Evolutionary conservation across 2,797 vertebrate species (phyloP).

Genomic region (Eulemur rubriventer): DNA sequence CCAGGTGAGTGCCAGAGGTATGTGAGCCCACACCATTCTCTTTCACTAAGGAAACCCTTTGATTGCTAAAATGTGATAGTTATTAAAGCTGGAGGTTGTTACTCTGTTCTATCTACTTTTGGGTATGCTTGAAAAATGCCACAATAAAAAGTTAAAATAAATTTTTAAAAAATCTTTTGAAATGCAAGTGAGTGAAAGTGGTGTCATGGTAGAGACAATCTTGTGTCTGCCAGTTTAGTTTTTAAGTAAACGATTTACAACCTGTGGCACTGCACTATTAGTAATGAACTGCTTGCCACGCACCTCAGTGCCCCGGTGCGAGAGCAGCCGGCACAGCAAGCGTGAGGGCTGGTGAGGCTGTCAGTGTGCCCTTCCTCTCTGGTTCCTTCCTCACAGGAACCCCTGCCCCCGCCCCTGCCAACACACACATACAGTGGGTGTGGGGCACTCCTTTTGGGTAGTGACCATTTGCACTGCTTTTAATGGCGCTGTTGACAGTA

Average conservation of each 20-base stretch:
- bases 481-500: neutral
- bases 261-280: neutral
- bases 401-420: neutral
- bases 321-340: neutral
- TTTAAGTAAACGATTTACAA: neutral
- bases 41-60: neutral
- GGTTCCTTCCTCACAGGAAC: neutral
- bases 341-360: neutral
- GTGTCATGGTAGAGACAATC: neutral
- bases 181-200: neutral
- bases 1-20: neutral
- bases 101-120: neutral
- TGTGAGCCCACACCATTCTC: neutral
- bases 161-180: neutral
- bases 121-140: neutral
- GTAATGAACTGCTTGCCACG: neutral
- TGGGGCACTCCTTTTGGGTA: neutral
- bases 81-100: neutral
- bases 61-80: neutral
- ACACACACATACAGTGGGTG: neutral
- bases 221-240: neutral
- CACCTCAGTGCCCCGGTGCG: neutral
- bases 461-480: neutral
- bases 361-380: neutral
- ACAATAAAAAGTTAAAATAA: neutral